Evolutionary conservation across 2,888 invertebrate species (phyloP).

Genomic region (Andrena hattorfiana): DNA sequence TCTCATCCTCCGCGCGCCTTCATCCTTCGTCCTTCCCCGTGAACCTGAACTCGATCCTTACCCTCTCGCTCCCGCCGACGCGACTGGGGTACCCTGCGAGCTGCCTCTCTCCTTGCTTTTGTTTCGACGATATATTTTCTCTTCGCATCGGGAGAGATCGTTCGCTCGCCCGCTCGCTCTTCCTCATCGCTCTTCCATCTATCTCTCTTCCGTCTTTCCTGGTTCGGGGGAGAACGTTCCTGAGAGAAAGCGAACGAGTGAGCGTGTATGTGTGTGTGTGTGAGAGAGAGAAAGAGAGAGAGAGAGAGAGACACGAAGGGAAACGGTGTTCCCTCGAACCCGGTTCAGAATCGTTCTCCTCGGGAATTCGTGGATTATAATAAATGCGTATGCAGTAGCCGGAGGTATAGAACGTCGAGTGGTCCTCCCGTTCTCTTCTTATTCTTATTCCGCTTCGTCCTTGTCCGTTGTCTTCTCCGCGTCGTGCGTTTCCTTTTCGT

Average conservation of each 20-base stretch:
- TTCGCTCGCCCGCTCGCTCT: conserved; percentile 47
- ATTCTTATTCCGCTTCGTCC: conserved; percentile 51
- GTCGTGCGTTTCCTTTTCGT: conserved; percentile 44
- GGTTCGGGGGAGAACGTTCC: neutral
- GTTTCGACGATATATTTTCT: conserved; percentile 79
- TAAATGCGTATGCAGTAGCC: conserved; percentile 81
- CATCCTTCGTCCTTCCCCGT: conserved; percentile 41
- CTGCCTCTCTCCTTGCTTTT: conserved; percentile 68
- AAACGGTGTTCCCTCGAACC: conserved; percentile 36
- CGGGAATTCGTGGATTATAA: conserved; percentile 79
- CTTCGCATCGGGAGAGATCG: conserved; percentile 72
- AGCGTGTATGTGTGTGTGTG: neutral
- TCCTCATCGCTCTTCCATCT: conserved; percentile 53
- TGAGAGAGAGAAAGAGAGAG: conserved; percentile 5
- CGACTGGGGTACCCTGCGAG: conserved; percentile 26
- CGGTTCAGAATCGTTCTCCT: conserved; percentile 71
- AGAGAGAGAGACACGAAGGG: conserved; percentile 39
- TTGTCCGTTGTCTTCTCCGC: conserved; percentile 46
- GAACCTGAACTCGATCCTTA: conserved; percentile 9
- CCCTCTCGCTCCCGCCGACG: conserved; percentile 25
- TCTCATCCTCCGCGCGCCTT: conserved; percentile 25
- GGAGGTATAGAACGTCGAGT: conserved; percentile 70
- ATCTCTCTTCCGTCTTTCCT: conserved; percentile 58
- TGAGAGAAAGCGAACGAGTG: too few species aligned
- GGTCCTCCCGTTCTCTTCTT: conserved; percentile 56